Base-by-base conservation (phyloP, 2,113 vertebrate genomes). In the Phainopepla nitens region DNA sequence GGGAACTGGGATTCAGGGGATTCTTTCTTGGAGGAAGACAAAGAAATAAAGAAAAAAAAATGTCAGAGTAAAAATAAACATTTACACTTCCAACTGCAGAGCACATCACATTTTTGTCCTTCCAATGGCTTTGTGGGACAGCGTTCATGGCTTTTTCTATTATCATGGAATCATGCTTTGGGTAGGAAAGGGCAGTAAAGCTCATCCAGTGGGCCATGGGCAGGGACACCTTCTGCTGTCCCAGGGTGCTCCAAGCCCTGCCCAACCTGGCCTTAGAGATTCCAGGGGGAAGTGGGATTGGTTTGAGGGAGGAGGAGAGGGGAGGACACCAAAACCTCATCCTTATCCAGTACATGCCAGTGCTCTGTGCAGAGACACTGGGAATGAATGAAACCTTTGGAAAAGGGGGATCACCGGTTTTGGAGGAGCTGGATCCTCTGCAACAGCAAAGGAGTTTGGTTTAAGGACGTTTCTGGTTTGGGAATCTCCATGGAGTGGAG, bases 41-140 rank as follows among this genome's bases (percentile, higher is more conserved):
- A 57, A 41, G 29, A 76, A 86, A 76, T 31, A 13, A 39, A 39
- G 12, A 4, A 27, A 56, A 33, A 65, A 60, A 60, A 42, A 33
- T 1, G 5, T 5, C 39, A 60, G 27, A 23, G 5, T 12, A 2
- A 82, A 81, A 71, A 13, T 0, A 2, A 58, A 9, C 13, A 12
- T 56, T 76, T 36, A 6, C 6, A 0, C 4, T 42, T 65, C 58
- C 47, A 58, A 0, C 14, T 6, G 0, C 0, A 0, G n/a, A 53
- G 8, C 2, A 4, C 6, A 3, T 19, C 2, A 3, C 3, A 1
- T 6, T 7, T 10, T 28, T 66, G 24, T 15, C 68, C 20, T 68
- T 56, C 58, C 44, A 6, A 15, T 18, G 29, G 11, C 18, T 57
- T 57, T 12, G 13, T 3, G 36, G 54, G 64, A 4, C 12, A 1